Percentiles rank a stretch among this genome's conserved stretches.
These are phyloP conservation scores for Etheostoma cragini DNA, from an alignment of 2,113 vertebrate species.

Conservation along the genomic window DNA sequence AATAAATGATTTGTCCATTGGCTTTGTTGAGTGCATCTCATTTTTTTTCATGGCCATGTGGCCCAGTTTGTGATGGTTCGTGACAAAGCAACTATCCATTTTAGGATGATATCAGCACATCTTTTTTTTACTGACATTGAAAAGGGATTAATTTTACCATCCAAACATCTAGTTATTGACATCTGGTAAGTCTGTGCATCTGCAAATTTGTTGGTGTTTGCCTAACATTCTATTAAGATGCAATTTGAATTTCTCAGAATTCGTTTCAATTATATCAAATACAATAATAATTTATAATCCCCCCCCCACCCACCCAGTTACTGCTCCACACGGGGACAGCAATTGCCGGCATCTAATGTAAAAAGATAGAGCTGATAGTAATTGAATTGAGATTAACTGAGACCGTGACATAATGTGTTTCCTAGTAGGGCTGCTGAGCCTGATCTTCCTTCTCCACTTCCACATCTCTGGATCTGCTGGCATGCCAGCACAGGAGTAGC, in stretches of 20 bases:
- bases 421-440: conserved; percentile 27
- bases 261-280: conserved; percentile 51
- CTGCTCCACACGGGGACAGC: conserved; percentile 53
- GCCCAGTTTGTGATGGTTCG: no score
- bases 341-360: conserved; percentile 64
- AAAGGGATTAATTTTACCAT: conserved; percentile 29
- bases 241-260: conserved; percentile 7
- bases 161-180: conserved; percentile 30
- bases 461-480: conserved; percentile 48
- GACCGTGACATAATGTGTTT: conserved; percentile 54
- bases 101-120: conserved; percentile 14
- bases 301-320: conserved; percentile 21
- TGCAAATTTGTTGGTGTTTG: conserved; percentile 23
- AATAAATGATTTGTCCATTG: no score
- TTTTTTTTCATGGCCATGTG: no score
- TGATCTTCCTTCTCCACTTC: conserved; percentile 34
- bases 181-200: conserved; percentile 22
- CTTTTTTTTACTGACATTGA: conserved; percentile 24
- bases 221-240: conserved; percentile 1
- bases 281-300: conserved; percentile 52
- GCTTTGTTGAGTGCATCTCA: no score
- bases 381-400: conserved; percentile 68
- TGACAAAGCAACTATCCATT: background rate
- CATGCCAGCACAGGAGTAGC: background rate
- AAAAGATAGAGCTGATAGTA: conserved; percentile 71